Conservation (phyloP, 2,113 vertebrate species). For the Trinectes maculatus region DNA sequence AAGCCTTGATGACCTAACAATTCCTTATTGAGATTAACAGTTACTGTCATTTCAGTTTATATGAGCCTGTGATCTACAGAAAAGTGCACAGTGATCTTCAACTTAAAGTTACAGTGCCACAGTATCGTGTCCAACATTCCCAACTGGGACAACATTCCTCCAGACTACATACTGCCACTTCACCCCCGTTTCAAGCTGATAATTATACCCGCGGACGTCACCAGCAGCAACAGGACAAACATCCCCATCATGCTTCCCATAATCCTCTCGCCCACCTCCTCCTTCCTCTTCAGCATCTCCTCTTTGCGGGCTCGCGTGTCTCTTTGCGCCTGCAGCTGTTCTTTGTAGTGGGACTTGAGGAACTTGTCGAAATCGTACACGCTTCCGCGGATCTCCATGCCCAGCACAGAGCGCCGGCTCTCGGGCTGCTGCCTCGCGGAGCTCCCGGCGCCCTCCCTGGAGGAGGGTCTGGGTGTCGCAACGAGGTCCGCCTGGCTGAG, state of each 20-base stretch:
- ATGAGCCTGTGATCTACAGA: not conserved
- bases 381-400: not conserved
- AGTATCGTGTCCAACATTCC: not conserved
- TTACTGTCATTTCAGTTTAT: too few species aligned
- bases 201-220: constrained; percentile 5
- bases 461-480: constrained; percentile 30
- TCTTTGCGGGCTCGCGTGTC: constrained; percentile 64
- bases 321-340: constrained; percentile 85
- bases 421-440: not conserved
- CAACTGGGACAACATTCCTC: not conserved
- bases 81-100: not conserved
- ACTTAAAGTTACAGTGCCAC: not conserved
- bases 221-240: constrained; percentile 21
- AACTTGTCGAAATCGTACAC: constrained; percentile 89
- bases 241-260: constrained; percentile 34
- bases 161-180: too few species aligned
- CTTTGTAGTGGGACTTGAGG: constrained; percentile 86
- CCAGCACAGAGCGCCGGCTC: not conserved
- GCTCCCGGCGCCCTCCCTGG: constrained; percentile 18
- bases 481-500: constrained; percentile 80
- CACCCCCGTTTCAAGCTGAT: not conserved
- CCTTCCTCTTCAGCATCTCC: constrained; percentile 52
- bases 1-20: too few species aligned
- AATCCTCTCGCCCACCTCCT: not conserved
- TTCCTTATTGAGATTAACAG: too few species aligned